These are phyloP conservation scores for Alauda arvensis DNA, from an alignment of 2,797 vertebrate genomes.

Conservation along the genomic window DNA sequence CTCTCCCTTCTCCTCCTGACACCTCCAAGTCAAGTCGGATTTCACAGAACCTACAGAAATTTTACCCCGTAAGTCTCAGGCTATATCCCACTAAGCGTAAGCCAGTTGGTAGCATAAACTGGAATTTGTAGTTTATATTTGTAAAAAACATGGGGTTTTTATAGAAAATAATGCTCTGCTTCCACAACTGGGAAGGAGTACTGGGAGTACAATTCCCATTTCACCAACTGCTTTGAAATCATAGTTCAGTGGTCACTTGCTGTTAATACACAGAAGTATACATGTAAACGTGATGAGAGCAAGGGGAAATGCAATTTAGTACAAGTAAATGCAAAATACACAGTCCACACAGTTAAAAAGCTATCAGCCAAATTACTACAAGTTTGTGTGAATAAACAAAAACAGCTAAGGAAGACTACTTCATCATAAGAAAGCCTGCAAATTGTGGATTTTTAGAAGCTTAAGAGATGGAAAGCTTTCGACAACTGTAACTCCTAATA, in stretches of 20 bases:
- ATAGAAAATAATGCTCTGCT: not conserved
- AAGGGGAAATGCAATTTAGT: not conserved
- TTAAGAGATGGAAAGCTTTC: not conserved
- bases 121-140: not conserved
- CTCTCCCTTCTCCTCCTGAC: not conserved
- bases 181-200: not conserved
- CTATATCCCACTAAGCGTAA: not conserved
- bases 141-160: not conserved
- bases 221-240: not conserved
- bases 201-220: not conserved
- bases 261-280: not conserved
- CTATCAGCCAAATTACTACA: not conserved
- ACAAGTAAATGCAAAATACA: not conserved
- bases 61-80: not conserved
- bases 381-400: not conserved
- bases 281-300: not conserved
- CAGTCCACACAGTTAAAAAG: not conserved
- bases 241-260: not conserved
- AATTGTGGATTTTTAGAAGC: not conserved
- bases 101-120: not conserved
- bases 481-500: not conserved
- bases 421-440: not conserved
- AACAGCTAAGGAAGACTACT: not conserved
- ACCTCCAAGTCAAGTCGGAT: not conserved
- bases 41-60: not conserved